A percentile compares a stretch with the other conserved stretches of the same genome.
phyloP scores from a whole-genome alignment of 2,888 invertebrate species.

The Linyphia triangularis region DNA sequence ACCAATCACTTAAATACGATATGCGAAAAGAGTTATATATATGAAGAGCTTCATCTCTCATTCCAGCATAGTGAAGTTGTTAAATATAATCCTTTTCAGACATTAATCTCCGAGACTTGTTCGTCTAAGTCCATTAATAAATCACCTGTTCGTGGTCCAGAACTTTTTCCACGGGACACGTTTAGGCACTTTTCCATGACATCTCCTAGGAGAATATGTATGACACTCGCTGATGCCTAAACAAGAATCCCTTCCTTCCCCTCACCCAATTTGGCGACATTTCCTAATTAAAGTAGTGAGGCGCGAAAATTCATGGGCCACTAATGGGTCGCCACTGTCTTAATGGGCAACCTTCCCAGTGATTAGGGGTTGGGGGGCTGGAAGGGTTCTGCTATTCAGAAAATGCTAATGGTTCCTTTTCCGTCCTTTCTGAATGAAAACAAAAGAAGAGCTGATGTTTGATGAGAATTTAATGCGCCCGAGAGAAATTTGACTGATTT shows the following conservation, averaged over 20 bases:
- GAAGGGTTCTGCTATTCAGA: conserved; percentile 37
- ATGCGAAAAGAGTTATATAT: background rate
- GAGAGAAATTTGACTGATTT: background rate
- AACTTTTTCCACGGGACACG: background rate
- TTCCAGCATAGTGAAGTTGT: background rate
- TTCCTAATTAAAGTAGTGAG: conserved; percentile 67
- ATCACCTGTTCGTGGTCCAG: background rate
- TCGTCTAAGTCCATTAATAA: conserved; percentile 1
- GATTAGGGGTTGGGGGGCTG: conserved; percentile 42
- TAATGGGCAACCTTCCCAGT: conserved; percentile 50
- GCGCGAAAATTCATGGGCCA: conserved; percentile 68
- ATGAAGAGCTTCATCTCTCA: background rate
- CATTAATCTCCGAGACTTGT: background rate
- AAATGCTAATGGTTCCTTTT: conserved; percentile 62
- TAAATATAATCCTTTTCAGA: background rate
- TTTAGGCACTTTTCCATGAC: conserved; percentile 17
- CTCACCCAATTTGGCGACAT: conserved; percentile 1
- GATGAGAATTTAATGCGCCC: conserved; percentile 68
- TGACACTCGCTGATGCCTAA: conserved; percentile 2
- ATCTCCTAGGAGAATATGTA: background rate
- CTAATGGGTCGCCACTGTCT: conserved; percentile 60
- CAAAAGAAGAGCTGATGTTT: conserved; percentile 69
- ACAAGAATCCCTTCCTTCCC: conserved; percentile 4
- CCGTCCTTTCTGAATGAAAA: conserved; percentile 34
- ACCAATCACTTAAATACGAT: too few species aligned